Percentiles rank a stretch among this genome's conserved stretches.
Conservation (phyloP, 2,888 invertebrate genomes). For the Thysanoteuthis rhombus region DNA sequence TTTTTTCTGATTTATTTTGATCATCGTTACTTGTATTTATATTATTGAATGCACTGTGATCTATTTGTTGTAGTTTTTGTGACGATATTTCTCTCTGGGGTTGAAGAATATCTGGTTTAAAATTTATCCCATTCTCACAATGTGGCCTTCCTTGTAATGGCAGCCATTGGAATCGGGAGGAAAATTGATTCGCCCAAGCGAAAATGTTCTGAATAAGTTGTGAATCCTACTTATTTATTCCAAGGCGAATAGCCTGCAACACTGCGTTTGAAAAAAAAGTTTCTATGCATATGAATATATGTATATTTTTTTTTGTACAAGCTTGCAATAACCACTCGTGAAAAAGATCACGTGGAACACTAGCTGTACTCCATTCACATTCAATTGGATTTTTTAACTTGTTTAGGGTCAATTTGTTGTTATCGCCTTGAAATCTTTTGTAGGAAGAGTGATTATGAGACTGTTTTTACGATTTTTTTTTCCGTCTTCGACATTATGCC, state of each 20-base stretch:
- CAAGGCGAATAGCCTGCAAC: background rate
- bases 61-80: background rate
- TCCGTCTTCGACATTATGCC: no score
- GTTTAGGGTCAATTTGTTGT: no score
- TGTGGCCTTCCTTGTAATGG: background rate
- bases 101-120: background rate
- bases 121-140: background rate
- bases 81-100: background rate
- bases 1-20: background rate
- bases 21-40: background rate
- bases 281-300: background rate
- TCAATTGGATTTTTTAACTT: no score
- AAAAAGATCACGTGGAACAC: no score
- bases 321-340: no score
- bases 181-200: background rate
- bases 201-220: background rate
- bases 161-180: background rate
- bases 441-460: no score
- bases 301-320: background rate
- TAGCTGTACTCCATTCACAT: no score
- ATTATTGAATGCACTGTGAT: background rate
- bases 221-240: no score
- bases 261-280: background rate
- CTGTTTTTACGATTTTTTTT: no score
- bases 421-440: background rate